Evolutionary conservation across 2,888 invertebrate species (phyloP).

Genomic region (Rhabditophanes sp.): DNA sequence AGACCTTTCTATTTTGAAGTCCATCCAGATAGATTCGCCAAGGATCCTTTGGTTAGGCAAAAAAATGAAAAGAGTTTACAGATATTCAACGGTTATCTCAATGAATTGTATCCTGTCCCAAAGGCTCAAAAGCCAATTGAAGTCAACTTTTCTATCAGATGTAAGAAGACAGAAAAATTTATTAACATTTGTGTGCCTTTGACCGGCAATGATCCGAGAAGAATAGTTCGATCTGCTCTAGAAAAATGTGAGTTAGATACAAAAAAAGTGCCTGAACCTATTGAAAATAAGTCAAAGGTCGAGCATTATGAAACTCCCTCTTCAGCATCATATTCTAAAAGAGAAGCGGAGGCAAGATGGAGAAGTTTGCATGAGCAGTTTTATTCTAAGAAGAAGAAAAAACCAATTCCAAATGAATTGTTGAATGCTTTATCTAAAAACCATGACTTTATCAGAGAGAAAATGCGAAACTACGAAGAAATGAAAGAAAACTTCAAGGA

Average conservation of each 20-base stretch:
- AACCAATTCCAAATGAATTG: no score
- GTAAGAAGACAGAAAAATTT: conserved; percentile 8
- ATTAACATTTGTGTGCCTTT: conserved; percentile 24
- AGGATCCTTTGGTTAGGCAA: conserved; percentile 42
- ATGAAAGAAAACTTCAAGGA: no score
- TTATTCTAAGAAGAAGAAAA: no score
- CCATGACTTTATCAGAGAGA: no score
- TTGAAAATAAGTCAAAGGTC: no score
- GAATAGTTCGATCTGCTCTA: conserved; percentile 29
- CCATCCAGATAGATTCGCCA: conserved; percentile 49
- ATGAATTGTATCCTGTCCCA: conserved; percentile 28
- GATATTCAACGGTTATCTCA: conserved; percentile 42
- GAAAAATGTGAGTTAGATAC: conserved; percentile 29
- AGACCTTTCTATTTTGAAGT: conserved; percentile 48
- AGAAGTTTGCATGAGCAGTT: no score
- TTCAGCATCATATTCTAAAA: no score
- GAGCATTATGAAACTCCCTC: no score
- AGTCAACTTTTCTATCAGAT: conserved; percentile 24
- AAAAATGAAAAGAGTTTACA: conserved; percentile 39
- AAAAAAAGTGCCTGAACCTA: conserved; percentile 17
- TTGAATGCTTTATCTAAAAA: no score
- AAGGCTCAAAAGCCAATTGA: conserved; percentile 10
- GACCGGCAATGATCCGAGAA: conserved; percentile 30
- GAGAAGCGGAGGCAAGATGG: no score
- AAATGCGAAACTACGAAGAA: no score